Conservation (phyloP, 2,113 vertebrate species). For the Rhea pennata region DNA sequence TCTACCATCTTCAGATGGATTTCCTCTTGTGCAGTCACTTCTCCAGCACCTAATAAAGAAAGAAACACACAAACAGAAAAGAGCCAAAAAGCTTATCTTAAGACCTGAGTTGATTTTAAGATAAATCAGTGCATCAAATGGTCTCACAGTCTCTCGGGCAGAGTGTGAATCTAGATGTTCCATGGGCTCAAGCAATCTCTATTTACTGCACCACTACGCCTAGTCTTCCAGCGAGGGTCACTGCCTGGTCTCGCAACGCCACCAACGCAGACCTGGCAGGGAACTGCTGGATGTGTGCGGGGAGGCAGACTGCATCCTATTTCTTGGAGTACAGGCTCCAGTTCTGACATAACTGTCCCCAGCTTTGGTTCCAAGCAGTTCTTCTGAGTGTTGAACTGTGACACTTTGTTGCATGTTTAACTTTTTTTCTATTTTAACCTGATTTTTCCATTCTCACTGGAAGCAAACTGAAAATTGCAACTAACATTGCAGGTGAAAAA, state of each 20-base stretch:
- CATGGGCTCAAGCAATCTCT: background rate
- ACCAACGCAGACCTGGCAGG: background rate
- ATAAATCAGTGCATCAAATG: too few species aligned
- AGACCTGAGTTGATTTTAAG: background rate
- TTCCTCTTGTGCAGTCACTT: background rate
- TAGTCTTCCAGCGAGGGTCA: background rate
- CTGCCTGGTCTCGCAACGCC: background rate
- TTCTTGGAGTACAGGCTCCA: background rate
- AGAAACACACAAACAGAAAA: background rate
- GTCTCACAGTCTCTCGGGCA: background rate
- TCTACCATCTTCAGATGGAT: background rate
- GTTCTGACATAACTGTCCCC: background rate
- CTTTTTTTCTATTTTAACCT: background rate
- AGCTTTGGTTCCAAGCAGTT: background rate
- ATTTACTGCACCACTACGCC: background rate
- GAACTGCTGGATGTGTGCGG: background rate
- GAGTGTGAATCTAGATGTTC: too few species aligned
- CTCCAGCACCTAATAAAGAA: background rate
- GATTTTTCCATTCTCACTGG: background rate
- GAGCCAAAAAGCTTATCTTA: background rate
- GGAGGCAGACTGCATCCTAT: background rate
- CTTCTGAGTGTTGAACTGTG: background rate
- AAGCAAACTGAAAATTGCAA: background rate
- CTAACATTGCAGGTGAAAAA: slow-evolving; percentile 1
- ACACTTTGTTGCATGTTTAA: background rate